Evolutionary conservation across 1,140 invertebrate genomes (phyloP), one percentile per base, ranked within the genome.

Genomic region (Agrypnia vestita): DNA sequence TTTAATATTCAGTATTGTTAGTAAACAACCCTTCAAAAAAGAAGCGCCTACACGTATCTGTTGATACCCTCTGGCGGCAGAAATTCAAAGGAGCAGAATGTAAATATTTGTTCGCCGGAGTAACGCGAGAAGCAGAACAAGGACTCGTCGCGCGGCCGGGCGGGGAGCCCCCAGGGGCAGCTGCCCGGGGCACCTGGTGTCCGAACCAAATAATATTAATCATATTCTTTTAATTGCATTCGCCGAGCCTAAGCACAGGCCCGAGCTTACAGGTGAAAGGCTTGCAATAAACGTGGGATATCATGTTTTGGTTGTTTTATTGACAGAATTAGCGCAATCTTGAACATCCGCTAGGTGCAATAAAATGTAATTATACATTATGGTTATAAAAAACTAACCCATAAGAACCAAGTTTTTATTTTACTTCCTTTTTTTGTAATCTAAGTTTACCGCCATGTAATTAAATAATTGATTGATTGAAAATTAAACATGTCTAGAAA

Each of bases 121-220:
- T 64, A 64, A 64, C 61, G 19, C 61, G 13, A 64, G 61, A n/a
- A 64, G 61, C 61, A 35, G 35, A 64, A 13, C 35, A 64, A 64
- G 61, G 61, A 64, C 21, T 25, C n/a, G 61, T 64, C 15, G 19
- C 15, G 9, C 12, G 53, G n/a, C 9, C 19, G 61, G 21, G 61
- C 11, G 11, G 11, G 11, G 49, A 43, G 11, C 6, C 19, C n/a
- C 59, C 61, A 44, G 13, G 7, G 74, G 44, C 74, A 76, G 55
- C 74, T 76, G 74, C 59, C 73, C 59, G 44, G 51, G 56, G 46
- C 59, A 67, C 75, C 75, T 47, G 73, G 73, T 35, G 19, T 1
- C 55, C 15, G 43, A 64, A 49, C n/a, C n/a, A 46, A 75, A 75
- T 75, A 43, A 25, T 76, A 76, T 76, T 76, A 76, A 76, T 76